These are phyloP conservation scores for Elaphurus davidianus DNA, from an alignment of 2,113 vertebrate species.

Conservation along the genomic window DNA sequence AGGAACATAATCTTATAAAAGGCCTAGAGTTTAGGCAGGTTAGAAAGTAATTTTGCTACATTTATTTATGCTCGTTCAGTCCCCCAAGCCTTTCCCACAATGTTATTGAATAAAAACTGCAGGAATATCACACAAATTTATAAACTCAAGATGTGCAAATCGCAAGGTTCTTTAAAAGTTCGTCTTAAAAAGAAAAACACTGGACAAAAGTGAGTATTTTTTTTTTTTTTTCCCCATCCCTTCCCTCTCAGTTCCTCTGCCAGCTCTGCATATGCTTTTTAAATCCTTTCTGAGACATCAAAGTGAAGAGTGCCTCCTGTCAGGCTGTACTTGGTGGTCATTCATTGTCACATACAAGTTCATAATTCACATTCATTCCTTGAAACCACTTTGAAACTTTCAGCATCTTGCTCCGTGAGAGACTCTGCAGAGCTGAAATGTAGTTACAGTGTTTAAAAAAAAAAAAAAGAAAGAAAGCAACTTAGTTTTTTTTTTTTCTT, in stretches of 20 bases:
- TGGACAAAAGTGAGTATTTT: constrained; percentile 88
- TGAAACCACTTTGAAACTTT: constrained; percentile 87
- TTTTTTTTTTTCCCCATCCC: constrained; percentile 70
- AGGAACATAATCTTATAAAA: constrained; percentile 85
- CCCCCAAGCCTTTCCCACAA: constrained; percentile 82
- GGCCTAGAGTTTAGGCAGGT: constrained; percentile 86
- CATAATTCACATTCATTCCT: constrained; percentile 88
- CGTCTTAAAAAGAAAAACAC: constrained; percentile 90
- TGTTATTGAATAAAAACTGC: constrained; percentile 87
- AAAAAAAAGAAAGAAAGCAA: constrained; percentile 62
- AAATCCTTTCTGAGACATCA: constrained; percentile 82
- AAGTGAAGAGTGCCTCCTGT: constrained; percentile 87
- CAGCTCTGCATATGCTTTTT: constrained; percentile 86
- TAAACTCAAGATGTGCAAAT: constrained; percentile 99
- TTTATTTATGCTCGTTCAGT: constrained; percentile 87
- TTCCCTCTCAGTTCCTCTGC: constrained; percentile 84
- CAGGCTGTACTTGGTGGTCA: constrained; percentile 86
- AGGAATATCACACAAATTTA: constrained; percentile 89
- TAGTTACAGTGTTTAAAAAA: constrained; percentile 92
- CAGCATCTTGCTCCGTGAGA: constrained; percentile 81
- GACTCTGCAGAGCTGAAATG: constrained; percentile 82
- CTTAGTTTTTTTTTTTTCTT: constrained; percentile 72
- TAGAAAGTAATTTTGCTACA: constrained; percentile 94
- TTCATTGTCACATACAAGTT: constrained; percentile 85
- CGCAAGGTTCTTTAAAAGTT: constrained; percentile 97